Percentiles rank a stretch among this genome's conserved stretches.
Evolutionary conservation across 1,140 invertebrate genomes (phyloP).

Genomic region (Cotesia vestalis): DNA sequence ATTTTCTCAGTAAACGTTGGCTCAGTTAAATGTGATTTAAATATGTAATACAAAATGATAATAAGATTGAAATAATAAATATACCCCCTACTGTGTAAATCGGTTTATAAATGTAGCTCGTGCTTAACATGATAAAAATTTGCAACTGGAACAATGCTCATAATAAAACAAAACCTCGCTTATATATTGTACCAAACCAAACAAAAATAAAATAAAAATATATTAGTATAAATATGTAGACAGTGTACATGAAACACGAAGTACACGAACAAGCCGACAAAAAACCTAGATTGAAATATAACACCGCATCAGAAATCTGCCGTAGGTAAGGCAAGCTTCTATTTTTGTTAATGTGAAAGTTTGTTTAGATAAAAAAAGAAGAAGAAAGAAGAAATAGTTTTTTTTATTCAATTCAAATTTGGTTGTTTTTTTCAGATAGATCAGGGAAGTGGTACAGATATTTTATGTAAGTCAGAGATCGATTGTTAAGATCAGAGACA

Average conservation of each 20-base stretch:
- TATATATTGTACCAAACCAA: slow-evolving; percentile 15
- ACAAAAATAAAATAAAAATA: not conserved
- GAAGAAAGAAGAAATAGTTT: no score
- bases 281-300: slow-evolving; percentile 62
- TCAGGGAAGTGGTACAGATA: slow-evolving; percentile 18
- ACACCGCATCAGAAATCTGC: slow-evolving; percentile 42
- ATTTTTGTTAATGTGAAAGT: not conserved
- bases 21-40: no score
- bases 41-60: slow-evolving; percentile 37
- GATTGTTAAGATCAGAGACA: slow-evolving; percentile 37
- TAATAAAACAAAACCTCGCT: slow-evolving; percentile 33
- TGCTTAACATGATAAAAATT: slow-evolving; percentile 60
- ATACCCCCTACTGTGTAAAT: slow-evolving; percentile 50
- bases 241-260: slow-evolving; percentile 20
- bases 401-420: slow-evolving; percentile 9
- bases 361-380: not conserved
- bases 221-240: slow-evolving; percentile 5
- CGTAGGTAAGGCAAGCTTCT: no score
- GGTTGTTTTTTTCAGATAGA: slow-evolving; percentile 23
- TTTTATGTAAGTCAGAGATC: slow-evolving; percentile 32
- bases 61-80: not conserved
- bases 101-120: slow-evolving; percentile 27
- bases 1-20: no score
- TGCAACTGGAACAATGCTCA: slow-evolving; percentile 63
- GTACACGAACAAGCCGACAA: slow-evolving; percentile 54